These are phyloP conservation scores for Passer domesticus DNA, from an alignment of 2,113 vertebrate genomes.

Conservation along the genomic window DNA sequence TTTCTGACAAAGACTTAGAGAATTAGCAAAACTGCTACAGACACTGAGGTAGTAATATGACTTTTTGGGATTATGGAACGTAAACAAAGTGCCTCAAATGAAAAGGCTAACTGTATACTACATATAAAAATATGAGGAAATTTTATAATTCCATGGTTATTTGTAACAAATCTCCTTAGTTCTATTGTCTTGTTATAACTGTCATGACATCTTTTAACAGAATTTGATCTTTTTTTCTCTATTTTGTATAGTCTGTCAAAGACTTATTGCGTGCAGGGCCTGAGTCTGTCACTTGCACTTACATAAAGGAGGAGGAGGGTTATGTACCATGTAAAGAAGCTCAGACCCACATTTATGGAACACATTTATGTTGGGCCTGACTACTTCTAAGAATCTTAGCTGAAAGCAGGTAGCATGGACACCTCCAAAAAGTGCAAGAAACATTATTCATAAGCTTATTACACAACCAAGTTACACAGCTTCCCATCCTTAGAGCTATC, in stretches of 20 bases:
- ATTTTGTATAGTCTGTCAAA: background rate
- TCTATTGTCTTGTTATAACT: background rate
- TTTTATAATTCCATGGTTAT: background rate
- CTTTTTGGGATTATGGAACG: conserved; percentile 45
- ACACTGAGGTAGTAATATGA: conserved; percentile 60
- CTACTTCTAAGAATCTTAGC: background rate
- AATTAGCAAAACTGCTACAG: background rate
- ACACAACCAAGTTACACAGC: background rate
- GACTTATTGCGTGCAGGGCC: background rate
- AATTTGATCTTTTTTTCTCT: background rate
- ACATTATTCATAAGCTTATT: background rate
- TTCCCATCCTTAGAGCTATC: conserved; percentile 59
- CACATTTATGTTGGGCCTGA: background rate
- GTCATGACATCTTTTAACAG: background rate
- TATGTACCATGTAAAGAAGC: background rate
- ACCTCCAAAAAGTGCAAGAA: conserved; percentile 22
- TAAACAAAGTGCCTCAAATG: conserved; percentile 14
- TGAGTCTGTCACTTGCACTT: background rate
- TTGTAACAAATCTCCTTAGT: background rate
- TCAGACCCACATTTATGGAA: background rate
- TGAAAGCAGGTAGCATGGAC: background rate
- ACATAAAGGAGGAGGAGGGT: background rate
- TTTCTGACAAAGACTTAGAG: background rate
- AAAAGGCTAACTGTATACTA: conserved; percentile 12
- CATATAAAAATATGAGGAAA: background rate